phyloP scores from a whole-genome alignment of 2,797 vertebrate species.

The Aldrovandia affinis region DNA sequence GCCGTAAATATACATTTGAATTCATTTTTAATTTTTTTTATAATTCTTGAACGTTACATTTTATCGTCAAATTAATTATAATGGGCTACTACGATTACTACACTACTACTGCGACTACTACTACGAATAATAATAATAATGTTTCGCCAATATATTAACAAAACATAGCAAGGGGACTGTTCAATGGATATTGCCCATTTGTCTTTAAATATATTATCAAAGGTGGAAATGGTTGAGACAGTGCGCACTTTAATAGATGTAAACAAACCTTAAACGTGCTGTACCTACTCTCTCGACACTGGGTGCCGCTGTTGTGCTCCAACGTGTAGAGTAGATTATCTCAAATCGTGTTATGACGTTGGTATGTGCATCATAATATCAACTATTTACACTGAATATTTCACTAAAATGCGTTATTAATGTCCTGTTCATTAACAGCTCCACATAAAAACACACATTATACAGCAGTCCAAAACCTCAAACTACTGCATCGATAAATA shows the following conservation, averaged over 20 bases:
- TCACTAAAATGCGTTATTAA: no score
- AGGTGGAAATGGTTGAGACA: slow-evolving; percentile 35
- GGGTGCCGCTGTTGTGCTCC: slow-evolving; percentile 56
- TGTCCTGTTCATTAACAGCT: no score
- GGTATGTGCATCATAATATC: neutral
- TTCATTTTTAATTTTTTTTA: neutral
- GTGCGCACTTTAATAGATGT: slow-evolving; percentile 81
- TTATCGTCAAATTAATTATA: neutral
- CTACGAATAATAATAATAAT: neutral
- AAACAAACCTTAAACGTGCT: slow-evolving; percentile 68
- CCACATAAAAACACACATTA: no score
- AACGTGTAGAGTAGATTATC: neutral
- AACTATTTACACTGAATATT: no score
- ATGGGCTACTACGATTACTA: no score
- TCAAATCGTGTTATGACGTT: neutral
- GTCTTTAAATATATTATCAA: neutral
- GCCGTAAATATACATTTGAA: neutral
- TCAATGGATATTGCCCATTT: no score
- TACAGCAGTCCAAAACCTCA: no score
- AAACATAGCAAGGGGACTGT: neutral
- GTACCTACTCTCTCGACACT: slow-evolving; percentile 43
- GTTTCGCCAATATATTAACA: neutral
- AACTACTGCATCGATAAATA: no score
- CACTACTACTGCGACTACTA: neutral
- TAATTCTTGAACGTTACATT: neutral